These are phyloP conservation scores for Acanthosepion lycidas DNA, from an alignment of 2,888 invertebrate genomes.

Conservation along the genomic window DNA sequence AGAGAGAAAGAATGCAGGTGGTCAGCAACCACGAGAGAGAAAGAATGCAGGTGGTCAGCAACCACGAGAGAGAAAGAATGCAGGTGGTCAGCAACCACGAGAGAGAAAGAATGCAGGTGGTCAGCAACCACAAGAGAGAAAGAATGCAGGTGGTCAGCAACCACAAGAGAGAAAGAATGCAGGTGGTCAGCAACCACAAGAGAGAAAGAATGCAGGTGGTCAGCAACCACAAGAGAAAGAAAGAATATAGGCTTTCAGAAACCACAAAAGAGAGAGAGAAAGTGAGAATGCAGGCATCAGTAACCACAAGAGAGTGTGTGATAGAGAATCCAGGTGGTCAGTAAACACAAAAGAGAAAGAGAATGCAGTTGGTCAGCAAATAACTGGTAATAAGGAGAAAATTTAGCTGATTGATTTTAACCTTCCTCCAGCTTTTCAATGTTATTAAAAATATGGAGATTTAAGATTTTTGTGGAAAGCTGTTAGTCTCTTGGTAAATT, in stretches of 20 bases:
- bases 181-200: background rate
- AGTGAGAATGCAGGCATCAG: background rate
- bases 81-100: background rate
- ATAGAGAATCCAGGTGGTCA: too few species aligned
- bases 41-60: background rate
- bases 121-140: background rate
- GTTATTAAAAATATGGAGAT: too few species aligned
- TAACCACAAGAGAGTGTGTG: background rate
- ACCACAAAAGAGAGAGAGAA: background rate
- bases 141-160: background rate
- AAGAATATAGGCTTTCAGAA: background rate
- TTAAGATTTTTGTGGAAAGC: too few species aligned
- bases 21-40: background rate
- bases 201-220: background rate
- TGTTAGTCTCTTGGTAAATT: too few species aligned
- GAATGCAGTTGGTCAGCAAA: background rate
- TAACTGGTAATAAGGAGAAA: too few species aligned
- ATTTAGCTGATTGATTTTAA: too few species aligned
- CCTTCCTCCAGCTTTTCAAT: too few species aligned
- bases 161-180: too few species aligned
- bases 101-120: background rate
- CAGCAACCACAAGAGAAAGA: background rate
- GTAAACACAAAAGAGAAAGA: background rate
- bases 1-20: too few species aligned
- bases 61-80: too few species aligned